These are phyloP conservation scores for Bubo scandiacus DNA, from an alignment of 2,113 vertebrate genomes.

Conservation along the genomic window DNA sequence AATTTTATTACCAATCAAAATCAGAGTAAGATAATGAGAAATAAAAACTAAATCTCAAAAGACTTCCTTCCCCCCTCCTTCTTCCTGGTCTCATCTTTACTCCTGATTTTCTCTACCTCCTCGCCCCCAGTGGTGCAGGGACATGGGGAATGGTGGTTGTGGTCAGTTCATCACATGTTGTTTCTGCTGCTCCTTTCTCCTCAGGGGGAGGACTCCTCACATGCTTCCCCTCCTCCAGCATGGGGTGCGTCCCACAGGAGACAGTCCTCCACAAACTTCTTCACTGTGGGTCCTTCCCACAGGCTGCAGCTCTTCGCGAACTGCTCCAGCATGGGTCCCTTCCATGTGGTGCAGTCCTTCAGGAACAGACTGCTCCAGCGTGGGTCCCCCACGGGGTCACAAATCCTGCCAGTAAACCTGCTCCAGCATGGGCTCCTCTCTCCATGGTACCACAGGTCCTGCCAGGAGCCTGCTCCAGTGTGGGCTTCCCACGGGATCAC, in stretches of 20 bases:
- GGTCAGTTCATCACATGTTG: too few species aligned
- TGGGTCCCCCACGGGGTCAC: not conserved
- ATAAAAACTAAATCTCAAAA: not conserved
- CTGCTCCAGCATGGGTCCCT: not conserved
- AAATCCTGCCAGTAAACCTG: not conserved
- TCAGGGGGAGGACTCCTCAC: not conserved
- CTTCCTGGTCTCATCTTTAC: not conserved
- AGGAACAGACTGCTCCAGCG: not conserved
- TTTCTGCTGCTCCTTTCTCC: not conserved
- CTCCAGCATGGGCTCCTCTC: not conserved
- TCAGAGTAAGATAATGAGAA: not conserved
- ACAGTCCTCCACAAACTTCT: not conserved
- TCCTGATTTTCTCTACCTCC: not conserved
- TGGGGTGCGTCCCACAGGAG: accelerated
- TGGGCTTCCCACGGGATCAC: not conserved
- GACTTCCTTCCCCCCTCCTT: accelerated
- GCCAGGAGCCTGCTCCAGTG: not conserved
- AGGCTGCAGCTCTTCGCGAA: not conserved
- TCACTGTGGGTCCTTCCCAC: not conserved
- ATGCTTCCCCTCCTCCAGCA: accelerated
- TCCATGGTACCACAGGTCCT: too few species aligned
- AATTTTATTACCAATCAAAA: not conserved
- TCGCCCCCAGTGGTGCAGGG: accelerated
- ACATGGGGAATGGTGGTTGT: not conserved
- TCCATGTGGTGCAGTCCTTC: not conserved